These are phyloP conservation scores for Garrulus glandarius DNA, from an alignment of 2,797 vertebrate species.

Conservation along the genomic window DNA sequence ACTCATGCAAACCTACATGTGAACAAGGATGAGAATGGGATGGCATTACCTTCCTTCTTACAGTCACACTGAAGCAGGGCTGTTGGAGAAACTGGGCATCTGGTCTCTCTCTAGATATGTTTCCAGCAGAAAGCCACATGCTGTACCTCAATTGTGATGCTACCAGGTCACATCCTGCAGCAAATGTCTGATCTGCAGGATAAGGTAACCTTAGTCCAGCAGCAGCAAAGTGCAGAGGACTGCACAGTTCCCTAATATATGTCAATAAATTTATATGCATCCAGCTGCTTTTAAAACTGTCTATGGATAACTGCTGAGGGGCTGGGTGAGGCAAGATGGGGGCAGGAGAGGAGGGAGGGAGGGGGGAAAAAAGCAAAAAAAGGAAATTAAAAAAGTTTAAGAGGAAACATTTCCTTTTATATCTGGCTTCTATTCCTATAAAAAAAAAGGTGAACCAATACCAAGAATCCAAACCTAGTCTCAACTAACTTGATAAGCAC, in stretches of 20 bases:
- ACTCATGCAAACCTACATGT: rapidly evolving
- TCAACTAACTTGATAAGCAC: background rate
- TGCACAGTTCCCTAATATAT: background rate
- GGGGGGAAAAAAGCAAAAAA: rapidly evolving
- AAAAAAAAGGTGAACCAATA: background rate
- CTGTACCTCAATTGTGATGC: background rate
- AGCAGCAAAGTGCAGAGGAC: background rate
- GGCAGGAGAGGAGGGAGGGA: rapidly evolving
- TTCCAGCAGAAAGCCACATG: background rate
- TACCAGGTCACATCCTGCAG: background rate
- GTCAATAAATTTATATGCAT: background rate
- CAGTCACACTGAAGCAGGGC: background rate
- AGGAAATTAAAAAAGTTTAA: too few species aligned
- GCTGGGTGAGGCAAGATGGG: too few species aligned
- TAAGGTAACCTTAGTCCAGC: background rate
- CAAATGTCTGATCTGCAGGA: background rate
- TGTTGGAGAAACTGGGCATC: background rate
- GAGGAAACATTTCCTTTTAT: background rate
- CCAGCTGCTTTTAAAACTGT: background rate
- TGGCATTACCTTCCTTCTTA: background rate
- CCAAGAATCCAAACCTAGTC: background rate
- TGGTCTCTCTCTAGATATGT: background rate
- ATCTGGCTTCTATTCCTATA: background rate
- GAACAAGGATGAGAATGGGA: background rate
- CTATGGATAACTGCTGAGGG: rapidly evolving